These are phyloP conservation scores for Hippoglossus stenolepis DNA, from an alignment of 2,113 vertebrate species.

Conservation along the genomic window DNA sequence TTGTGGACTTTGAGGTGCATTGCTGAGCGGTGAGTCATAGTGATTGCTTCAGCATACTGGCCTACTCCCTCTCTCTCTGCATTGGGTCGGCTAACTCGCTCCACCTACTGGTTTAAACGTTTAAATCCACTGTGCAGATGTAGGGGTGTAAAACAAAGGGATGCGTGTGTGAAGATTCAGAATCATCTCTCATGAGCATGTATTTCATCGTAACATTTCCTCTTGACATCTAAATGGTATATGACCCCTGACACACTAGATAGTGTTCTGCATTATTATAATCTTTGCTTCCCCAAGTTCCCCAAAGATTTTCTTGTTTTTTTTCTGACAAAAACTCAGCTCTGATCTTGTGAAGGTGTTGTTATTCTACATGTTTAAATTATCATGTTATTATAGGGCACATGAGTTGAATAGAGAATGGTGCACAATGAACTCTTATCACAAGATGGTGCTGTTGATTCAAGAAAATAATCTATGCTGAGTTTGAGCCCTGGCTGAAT, in stretches of 20 bases:
- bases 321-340: background rate
- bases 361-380: constrained; percentile 15
- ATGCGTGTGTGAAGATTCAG: background rate
- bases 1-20: constrained; percentile 68
- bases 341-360: background rate
- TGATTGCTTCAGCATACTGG: constrained; percentile 58
- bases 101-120: constrained; percentile 70
- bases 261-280: background rate
- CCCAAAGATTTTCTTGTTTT: background rate
- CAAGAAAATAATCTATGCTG: constrained; percentile 11
- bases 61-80: constrained; percentile 16
- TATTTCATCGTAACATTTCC: background rate
- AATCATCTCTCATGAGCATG: too few relatives aligned
- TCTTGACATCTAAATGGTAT: background rate
- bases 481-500: background rate
- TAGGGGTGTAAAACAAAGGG: background rate
- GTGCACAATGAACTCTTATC: constrained; percentile 30
- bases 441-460: constrained; percentile 77
- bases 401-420: background rate
- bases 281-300: background rate
- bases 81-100: constrained; percentile 55
- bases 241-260: background rate
- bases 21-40: constrained; percentile 73
- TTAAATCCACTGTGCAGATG: background rate
- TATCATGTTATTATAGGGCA: background rate